Evolutionary conservation across 2,113 vertebrate genomes (phyloP), one percentile per base, ranked within the genome.

Genomic region (Gasterosteus nipponicus): DNA sequence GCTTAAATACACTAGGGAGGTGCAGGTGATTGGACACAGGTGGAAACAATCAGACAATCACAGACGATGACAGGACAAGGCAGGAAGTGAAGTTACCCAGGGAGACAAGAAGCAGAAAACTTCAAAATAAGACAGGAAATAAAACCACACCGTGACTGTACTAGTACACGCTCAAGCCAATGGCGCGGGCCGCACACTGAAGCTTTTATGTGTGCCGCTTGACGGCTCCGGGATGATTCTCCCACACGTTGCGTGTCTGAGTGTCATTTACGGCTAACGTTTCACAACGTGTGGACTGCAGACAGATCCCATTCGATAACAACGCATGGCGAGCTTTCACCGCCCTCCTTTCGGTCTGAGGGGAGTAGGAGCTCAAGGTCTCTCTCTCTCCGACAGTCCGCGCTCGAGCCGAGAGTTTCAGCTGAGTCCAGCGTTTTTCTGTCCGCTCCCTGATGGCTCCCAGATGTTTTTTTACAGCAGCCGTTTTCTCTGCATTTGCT

Each of bases 381-480:
- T 56, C 58, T 75, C 44, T 38, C 35, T 38, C 33, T 33, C 78
- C 73, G 59, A 80, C 46, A 65, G 64, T 46, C 77, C 80, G 44
- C 26, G 12, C 66, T 74, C 70, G 75, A 87, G 82, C 81, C 11
- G 16, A 64, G 75, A 65, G 83, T 89, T 91, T 91, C 84, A 92
- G 91, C 92, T 92, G 88, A 93, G 87, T 78, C 78, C 88, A 89
- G 91, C 78, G 64, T 81, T 92, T 92, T 92, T 86, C 79, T 75
- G 75, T 75, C 77, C 16, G 44, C 83, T 87, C 80, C 35, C 87
- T 93, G 93, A 93, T 93, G 90, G 86, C 81, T 93, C 89, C 91
- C 91, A 94, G 92, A 94, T 94, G 92, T 92, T 90, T 84, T 80
- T 38, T 85, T 74, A 87, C 88, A 91, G 73, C 81, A 79, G 80